Evolutionary conservation across 1,140 invertebrate genomes (phyloP), one percentile per base, ranked within the genome.

Genomic region (Diabrotica undecimpunctata): DNA sequence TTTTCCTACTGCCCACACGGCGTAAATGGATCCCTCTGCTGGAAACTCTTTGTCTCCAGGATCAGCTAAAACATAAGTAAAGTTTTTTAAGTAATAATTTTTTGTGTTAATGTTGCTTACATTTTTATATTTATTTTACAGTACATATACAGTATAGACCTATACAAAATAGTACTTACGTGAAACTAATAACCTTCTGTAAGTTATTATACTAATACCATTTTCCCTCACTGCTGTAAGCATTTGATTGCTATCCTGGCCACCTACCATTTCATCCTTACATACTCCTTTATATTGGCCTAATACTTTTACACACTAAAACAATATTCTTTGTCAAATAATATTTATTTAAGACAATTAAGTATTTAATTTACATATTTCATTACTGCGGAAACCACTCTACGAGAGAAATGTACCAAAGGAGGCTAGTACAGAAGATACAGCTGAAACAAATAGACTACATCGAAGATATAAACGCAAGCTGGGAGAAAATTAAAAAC

Each of bases 281-380:
- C 94, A 96, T 0, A 95, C 93, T 25, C 93, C 93, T 78, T 87
- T 91, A 74, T 93, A 92, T 66, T 87, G 87, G 0, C 91, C 92
- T 52, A 95, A 80, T 54, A 94, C 90, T 79, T 92, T 91, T 8
- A 91, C 88, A 78, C 93, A 95, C 87, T 91, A 73, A 55, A 79
- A 78, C 53, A 35, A 25, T 25, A 25, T 25, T 25, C 25, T 2
- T 4, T 2, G 25, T 25, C 51, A 66, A 54, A 63, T 41, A 53
- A 65, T 60, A 14, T 35, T 54, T 25, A 7, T 64, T 12, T n/a
- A 41, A 54, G 25, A 25, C 4, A 25, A 25, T 25, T 25, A 25
- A 25, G 25, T 25, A 25, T 25, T 1, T 25, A 25, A 25, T 1
- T 25, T 25, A 25, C 25, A 25, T 1, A 25, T 25, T 25, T 4